phyloP scores from a whole-genome alignment of 2,797 vertebrate species.

The Pseudocheirus occidentalis region DNA sequence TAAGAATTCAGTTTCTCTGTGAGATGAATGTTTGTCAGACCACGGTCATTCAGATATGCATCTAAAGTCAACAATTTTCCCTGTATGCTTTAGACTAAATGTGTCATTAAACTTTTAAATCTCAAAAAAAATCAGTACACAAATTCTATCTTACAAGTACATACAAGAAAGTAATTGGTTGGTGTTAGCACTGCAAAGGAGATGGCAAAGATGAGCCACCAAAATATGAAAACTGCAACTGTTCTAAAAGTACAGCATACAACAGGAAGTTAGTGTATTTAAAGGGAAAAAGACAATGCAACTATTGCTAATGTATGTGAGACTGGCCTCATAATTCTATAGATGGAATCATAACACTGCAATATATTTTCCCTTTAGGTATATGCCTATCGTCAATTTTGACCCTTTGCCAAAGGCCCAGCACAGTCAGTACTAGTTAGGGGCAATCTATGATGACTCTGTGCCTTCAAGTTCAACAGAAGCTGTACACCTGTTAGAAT shows the following conservation, averaged over 20 bases:
- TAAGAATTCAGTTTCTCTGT: slow-evolving; percentile 35
- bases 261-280: neutral
- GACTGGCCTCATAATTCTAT: neutral
- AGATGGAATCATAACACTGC: neutral
- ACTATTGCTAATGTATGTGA: neutral
- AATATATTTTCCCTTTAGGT: neutral
- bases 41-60: slow-evolving; percentile 54
- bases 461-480: neutral
- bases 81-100: slow-evolving; percentile 60
- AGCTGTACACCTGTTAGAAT: neutral
- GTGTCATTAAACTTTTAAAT: slow-evolving; percentile 68
- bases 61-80: slow-evolving; percentile 51
- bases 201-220: neutral
- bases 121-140: neutral
- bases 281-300: neutral
- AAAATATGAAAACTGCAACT: neutral
- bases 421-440: neutral
- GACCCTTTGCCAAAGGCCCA: neutral
- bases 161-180: neutral
- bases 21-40: slow-evolving; percentile 32
- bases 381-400: neutral
- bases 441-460: neutral
- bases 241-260: neutral
- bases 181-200: neutral
- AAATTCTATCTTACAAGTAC: neutral